phyloP scores from a whole-genome alignment of 1,140 invertebrate species.

The Glossosoma conforme region DNA sequence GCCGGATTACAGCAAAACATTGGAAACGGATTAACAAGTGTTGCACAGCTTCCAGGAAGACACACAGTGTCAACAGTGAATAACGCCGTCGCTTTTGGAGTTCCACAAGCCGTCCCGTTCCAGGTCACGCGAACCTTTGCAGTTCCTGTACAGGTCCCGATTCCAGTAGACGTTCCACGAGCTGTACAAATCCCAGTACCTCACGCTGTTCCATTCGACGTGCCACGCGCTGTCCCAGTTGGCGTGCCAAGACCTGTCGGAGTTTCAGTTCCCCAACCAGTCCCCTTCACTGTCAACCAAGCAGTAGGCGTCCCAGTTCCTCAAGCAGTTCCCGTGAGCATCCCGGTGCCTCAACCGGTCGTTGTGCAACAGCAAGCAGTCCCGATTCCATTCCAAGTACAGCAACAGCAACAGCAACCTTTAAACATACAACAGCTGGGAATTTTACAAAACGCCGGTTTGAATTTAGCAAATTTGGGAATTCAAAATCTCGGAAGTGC shows the following conservation, averaged over 20 bases:
- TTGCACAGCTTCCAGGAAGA: not conserved
- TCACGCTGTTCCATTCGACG: constrained; percentile 36
- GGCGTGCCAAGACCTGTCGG: constrained; percentile 35
- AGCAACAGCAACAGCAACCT: not conserved
- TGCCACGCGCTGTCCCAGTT: constrained; percentile 36
- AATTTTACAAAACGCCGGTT: not conserved
- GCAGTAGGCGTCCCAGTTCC: constrained; percentile 33
- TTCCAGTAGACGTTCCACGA: constrained; percentile 37
- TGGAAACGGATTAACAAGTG: too few species aligned
- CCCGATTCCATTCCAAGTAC: constrained; percentile 18
- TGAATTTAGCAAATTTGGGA: not conserved
- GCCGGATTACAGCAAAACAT: too few species aligned
- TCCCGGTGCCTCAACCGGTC: constrained; percentile 34
- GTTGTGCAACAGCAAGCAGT: constrained; percentile 29
- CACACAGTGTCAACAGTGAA: constrained; percentile 20
- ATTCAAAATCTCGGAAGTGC: not conserved
- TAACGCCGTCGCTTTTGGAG: constrained; percentile 8
- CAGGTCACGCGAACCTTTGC: constrained; percentile 5
- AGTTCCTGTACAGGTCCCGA: constrained; percentile 15
- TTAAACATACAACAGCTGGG: not conserved
- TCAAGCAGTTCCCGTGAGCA: constrained; percentile 29
- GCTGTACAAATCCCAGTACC: constrained; percentile 37
- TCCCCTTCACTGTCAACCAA: constrained; percentile 32
- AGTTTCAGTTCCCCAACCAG: constrained; percentile 32
- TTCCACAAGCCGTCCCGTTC: constrained; percentile 16